Conservation (phyloP, 2,113 vertebrate genomes). For the Lasiurus cinereus region DNA sequence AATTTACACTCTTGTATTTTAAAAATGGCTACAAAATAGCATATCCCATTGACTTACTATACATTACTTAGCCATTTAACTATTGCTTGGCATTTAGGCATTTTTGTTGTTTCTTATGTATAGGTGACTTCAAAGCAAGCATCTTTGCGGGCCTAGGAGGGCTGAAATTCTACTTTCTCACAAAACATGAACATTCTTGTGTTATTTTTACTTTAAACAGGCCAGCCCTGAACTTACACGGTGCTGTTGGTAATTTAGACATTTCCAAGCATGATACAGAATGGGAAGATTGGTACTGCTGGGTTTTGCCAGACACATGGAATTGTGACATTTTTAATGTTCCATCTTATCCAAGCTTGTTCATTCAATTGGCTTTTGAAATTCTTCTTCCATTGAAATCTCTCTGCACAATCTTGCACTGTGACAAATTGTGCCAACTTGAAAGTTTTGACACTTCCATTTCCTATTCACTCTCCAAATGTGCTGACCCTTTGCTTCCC, state of each 20-base stretch:
- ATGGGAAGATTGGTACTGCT: background rate
- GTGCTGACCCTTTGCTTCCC: background rate
- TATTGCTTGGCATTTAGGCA: background rate
- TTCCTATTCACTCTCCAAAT: background rate
- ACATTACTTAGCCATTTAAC: background rate
- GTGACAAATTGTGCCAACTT: background rate
- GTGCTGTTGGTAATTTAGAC: background rate
- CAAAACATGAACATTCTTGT: background rate
- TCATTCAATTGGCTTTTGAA: background rate
- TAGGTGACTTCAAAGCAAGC: background rate
- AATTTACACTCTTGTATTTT: background rate
- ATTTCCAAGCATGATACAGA: background rate
- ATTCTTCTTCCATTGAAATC: background rate
- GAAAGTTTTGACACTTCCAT: background rate
- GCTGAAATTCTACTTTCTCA: slow-evolving; percentile 37
- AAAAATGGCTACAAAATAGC: background rate
- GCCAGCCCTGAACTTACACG: background rate
- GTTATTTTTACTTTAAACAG: background rate
- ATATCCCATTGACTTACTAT: background rate
- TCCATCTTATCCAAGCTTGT: background rate
- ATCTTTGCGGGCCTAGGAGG: background rate
- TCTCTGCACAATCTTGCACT: background rate
- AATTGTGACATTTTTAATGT: background rate
- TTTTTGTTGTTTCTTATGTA: slow-evolving; percentile 2
- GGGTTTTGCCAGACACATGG: background rate